Evolutionary conservation across 2,888 invertebrate species (phyloP).

Genomic region (Zelleria hepariella): DNA sequence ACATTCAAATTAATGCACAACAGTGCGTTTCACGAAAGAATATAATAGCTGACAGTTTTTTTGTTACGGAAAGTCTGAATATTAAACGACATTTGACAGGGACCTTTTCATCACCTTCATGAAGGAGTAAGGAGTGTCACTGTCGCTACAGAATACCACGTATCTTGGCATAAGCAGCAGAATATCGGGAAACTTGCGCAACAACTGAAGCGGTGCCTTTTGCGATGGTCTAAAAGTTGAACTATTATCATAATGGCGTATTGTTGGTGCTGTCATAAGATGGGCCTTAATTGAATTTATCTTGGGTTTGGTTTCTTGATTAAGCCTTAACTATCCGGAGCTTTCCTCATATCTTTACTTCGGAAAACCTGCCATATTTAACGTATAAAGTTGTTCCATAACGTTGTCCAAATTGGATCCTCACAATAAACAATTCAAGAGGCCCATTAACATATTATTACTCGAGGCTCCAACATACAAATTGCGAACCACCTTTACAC

Average conservation of each 20-base stretch:
- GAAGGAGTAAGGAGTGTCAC: background rate
- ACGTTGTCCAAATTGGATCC: background rate
- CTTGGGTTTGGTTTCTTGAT: background rate
- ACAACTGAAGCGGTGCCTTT: background rate
- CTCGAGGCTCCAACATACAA: background rate
- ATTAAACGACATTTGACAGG: too few relatives aligned
- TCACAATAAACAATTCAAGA: conserved; percentile 1
- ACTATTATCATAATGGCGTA: conserved; percentile 9
- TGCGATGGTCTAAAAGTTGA: conserved; percentile 4
- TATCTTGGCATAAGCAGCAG: background rate
- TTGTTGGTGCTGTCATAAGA: background rate
- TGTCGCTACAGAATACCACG: background rate
- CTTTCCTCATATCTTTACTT: too few relatives aligned
- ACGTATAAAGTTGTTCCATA: background rate
- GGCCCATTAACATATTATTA: conserved; percentile 1
- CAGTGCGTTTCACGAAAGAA: too few relatives aligned
- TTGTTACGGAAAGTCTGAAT: too few relatives aligned
- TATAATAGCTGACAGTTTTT: too few relatives aligned
- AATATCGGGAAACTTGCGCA: background rate
- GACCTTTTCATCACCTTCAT: too few relatives aligned
- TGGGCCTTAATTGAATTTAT: background rate
- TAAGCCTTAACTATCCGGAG: too few relatives aligned
- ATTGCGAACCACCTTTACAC: background rate
- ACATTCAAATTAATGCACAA: too few relatives aligned
- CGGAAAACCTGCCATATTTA: too few relatives aligned